Base-by-base conservation (phyloP, 2,113 vertebrate species). In the Clarias macrocephalus region DNA sequence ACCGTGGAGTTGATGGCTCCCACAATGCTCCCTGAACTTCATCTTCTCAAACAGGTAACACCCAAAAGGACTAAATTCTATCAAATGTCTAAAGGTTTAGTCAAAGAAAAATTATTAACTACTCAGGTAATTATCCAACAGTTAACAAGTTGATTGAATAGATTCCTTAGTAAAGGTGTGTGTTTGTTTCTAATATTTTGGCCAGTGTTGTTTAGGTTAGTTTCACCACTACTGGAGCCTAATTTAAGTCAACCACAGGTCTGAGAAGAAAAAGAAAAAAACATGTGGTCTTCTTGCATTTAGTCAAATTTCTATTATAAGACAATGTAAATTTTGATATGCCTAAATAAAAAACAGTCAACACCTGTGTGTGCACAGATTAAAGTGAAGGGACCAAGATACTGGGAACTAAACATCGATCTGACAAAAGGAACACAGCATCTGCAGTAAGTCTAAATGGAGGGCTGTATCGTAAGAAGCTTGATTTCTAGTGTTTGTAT, bases 1-100 rank as follows among this genome's bases (percentile, higher is more conserved):
- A 98, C 97, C 0, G 97, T 99, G 87, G 97, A 99, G 75, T 76
- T 99, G 90, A 99, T 99, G 98, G 98, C 98, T 84, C 98, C 98
- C 52, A 97, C 96, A 0, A 96, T 99, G 92, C 97, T 99, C 70
- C 98, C 98, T 70, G 98, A 99, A 90, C 95, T 99, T 68, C 96
- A 99, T 88, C 93, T 98, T 23, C 93, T 99, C 80, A 99, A 98
- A 91, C 95, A 96, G 96, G 98, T 99, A 94, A 94, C 33, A 63
- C 5, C 63, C 25, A 60, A 60, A 54, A 56, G 73, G n/a, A 18
- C 1, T 84, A 25, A 52, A 68, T 23, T 63, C 21, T 4, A 62
- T 16, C 48, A 66, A 23, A 56, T 66, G 60, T 19, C 2, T 76
- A 76, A 42, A 23, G 10, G 19, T 23, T 21, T 21, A 21, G 18